Evolutionary conservation across 2,797 vertebrate species (phyloP), one percentile per base, ranked within the genome.

Genomic region (Tokudaia tokunoshimensis): DNA sequence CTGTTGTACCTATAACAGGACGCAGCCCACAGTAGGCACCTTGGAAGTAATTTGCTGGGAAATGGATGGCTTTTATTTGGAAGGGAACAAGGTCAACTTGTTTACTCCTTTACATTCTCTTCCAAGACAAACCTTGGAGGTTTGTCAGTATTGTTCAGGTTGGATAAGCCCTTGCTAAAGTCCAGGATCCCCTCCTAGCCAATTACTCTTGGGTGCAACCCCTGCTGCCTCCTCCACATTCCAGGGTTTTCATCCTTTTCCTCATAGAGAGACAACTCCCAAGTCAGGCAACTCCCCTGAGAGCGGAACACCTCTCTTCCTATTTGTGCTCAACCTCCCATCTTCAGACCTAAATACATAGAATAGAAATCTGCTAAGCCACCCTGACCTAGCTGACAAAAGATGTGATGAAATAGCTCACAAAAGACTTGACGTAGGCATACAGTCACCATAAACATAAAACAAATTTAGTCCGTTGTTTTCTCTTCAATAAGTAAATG

Each of bases 181-280:
- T 20, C 20, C 5, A 81, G 75, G 82, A 76, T 81, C 82, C 91
- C 84, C 74, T 94, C 79, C 89, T 47, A 79, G 57, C 50, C 94
- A 41, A 17, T 94, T 70, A 80, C 34, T 67, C 26, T 3, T 17
- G 67, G 94, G 79, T 19, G n/a, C 87, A 83, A 65, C 19, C 65
- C 85, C 59, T 31, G 0, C 85, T 82, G 78, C 94, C 34, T 93
- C 88, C 81, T 78, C 47, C 14, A 63, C 94, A 96, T 94, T 97
- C 86, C 94, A 63, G 47, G 89, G 65, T 89, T 89, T 31, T 78
- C 41, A n/a, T 70, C 81, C 76, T 41, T 85, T 50, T 47, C 65
- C n/a, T 24, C 61, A 59, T 94, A 86, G 88, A 76, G 83, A 20
- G 88, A 67, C 70, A 61, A 70, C 59, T 63, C 70, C 24, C 31